Base-by-base conservation (phyloP, 2,797 vertebrate genomes). In the Lemur catta region DNA sequence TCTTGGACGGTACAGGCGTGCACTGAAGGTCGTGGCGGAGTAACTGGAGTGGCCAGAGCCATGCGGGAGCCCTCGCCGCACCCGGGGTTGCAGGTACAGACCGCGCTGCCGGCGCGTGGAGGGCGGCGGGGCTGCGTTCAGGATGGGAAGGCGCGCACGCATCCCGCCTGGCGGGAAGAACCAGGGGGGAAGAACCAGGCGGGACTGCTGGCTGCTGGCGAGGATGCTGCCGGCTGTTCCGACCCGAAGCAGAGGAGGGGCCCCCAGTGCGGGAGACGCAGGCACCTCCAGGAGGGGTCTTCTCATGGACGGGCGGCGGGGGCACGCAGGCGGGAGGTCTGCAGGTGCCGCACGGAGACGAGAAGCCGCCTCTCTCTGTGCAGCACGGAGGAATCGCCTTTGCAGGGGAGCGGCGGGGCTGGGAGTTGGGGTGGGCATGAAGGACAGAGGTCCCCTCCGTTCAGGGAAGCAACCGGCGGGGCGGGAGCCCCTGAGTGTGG, bases 21-120 rank as follows among this genome's bases (percentile, higher is more conserved):
- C 22, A 24, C 14, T 20, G 57, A 41, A 38, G 43, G 72, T 67
- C n/a, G 33, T 5, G 33, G n/a, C 38, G 6, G 41, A 63, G 26
- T 4, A 8, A 24, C 22, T 2, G 4, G 33, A 33, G 12, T 24
- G 5, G 17, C 8, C 13, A 33, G 46, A 28, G 24, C 22, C 59
- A 5, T 3, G 0, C 28, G 28, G 33, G 61, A 13, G 20, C 22
- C 57, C 28, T 7, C 5, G 12, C 2, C 5, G 3, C 26, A 3
- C 0, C 8, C 4, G 2, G n/a, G 38, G 26, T 15, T 76, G 41
- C 7, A 4, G 24, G 8, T 12, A 46, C 38, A 5, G 48, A 59
- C 1, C 7, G 14, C 4, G 13, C 20, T 20, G 30, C 26, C 55
- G 30, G 11, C 18, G 0, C 4, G 6, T 17, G 11, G 26, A 9